A percentile compares a stretch with the other conserved stretches of the same genome.
phyloP scores from a whole-genome alignment of 92 coral and sea anemone genomes.

The Parazoanthus atlanticus region DNA sequence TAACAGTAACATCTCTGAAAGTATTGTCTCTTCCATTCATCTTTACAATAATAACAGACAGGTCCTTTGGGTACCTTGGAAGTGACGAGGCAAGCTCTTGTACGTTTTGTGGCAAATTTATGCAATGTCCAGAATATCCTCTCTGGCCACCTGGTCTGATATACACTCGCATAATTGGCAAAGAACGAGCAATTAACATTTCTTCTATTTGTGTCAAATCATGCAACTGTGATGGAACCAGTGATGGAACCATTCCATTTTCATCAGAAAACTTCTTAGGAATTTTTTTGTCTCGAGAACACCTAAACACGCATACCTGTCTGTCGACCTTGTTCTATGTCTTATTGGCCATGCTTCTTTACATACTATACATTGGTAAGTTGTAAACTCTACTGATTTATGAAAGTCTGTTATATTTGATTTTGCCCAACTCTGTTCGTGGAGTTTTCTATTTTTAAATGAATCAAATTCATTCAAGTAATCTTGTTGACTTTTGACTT shows the following conservation, averaged over 20 bases:
- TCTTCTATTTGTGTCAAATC: constrained; percentile 43
- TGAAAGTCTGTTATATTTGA: constrained; percentile 32
- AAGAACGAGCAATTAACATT: constrained; percentile 45
- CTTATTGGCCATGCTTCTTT: constrained; percentile 30
- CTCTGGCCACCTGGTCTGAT: constrained; percentile 74
- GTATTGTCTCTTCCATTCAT: constrained; percentile 59
- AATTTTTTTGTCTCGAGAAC: constrained; percentile 28
- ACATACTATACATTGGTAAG: constrained; percentile 16
- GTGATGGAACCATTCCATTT: constrained; percentile 28
- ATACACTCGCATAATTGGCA: constrained; percentile 67
- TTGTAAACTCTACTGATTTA: constrained; percentile 16
- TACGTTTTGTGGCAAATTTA: constrained; percentile 68
- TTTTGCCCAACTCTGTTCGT: constrained; percentile 28
- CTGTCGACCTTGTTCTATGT: constrained; percentile 14
- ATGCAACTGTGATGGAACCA: constrained; percentile 30
- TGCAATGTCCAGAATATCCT: constrained; percentile 68
- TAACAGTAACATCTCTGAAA: constrained; percentile 25
- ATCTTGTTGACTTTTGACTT: neutral
- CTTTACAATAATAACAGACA: constrained; percentile 52
- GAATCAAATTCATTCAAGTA: constrained; percentile 10
- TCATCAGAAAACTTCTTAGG: constrained; percentile 35
- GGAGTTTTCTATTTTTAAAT: neutral
- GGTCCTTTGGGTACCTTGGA: constrained; percentile 55
- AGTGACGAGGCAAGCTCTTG: constrained; percentile 61
- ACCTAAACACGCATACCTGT: constrained; percentile 1